Percentiles rank a stretch among this genome's conserved stretches.
Conservation (phyloP, 2,113 vertebrate genomes). For the Proteles cristata region DNA sequence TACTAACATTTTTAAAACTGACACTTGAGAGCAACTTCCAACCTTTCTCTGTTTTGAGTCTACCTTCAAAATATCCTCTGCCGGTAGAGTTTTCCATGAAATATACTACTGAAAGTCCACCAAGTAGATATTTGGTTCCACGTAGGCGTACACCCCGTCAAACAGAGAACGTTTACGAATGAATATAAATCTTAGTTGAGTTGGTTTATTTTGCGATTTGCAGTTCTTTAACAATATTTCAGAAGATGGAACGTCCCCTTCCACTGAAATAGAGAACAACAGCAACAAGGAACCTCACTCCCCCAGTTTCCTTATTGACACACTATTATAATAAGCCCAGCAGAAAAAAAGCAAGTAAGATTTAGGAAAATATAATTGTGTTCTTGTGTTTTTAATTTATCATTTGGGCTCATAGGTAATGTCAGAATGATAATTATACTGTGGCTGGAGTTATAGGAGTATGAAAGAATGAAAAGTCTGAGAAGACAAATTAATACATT, state of each 20-base stretch:
- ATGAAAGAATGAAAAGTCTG: constrained; percentile 80
- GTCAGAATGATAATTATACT: constrained; percentile 77
- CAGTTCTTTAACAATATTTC: constrained; percentile 80
- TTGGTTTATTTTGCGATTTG: constrained; percentile 82
- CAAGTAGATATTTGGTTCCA: background rate
- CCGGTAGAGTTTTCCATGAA: constrained; percentile 51
- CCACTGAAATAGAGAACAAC: background rate
- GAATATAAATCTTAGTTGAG: constrained; percentile 71
- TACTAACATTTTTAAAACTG: background rate
- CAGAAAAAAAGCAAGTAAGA: constrained; percentile 74
- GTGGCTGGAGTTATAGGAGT: constrained; percentile 78
- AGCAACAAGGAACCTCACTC: background rate
- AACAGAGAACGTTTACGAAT: constrained; percentile 66
- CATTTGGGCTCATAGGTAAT: constrained; percentile 81
- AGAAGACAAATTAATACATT: constrained; percentile 21
- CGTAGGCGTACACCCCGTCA: constrained; percentile 1
- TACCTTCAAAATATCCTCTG: constrained; percentile 24
- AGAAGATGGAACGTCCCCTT: constrained; percentile 78
- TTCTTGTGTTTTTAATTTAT: constrained; percentile 82
- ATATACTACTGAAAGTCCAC: background rate
- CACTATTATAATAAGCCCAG: constrained; percentile 70
- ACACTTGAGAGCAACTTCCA: background rate
- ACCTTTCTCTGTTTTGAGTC: background rate
- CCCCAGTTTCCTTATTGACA: constrained; percentile 75
- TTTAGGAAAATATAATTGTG: constrained; percentile 71